Conservation (phyloP, 2,113 vertebrate species). For the Trichechus manatus region DNA sequence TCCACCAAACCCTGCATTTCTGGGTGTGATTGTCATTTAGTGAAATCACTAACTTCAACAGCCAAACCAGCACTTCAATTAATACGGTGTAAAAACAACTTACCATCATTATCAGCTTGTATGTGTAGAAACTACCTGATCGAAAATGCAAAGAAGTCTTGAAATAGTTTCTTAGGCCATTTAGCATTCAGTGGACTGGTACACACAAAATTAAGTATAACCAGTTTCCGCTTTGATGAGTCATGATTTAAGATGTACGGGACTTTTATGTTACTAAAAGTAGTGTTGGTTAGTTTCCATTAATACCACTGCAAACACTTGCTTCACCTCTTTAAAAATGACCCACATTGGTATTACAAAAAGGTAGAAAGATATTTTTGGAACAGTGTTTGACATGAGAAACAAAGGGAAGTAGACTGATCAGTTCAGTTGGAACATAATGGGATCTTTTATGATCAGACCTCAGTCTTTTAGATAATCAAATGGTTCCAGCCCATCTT, state of each 20-base stretch:
- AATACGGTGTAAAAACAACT: constrained; percentile 22
- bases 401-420: constrained; percentile 24
- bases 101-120: constrained; percentile 21
- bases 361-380: constrained; percentile 25
- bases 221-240: constrained; percentile 26
- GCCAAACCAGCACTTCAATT: constrained; percentile 15
- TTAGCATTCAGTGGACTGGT: constrained; percentile 41
- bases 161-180: constrained; percentile 39
- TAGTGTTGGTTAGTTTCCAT: neutral
- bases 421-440: constrained; percentile 36
- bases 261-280: constrained; percentile 49
- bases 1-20: neutral
- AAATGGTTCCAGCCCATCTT: constrained; percentile 36
- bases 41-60: constrained; percentile 48
- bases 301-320: constrained; percentile 23
- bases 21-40: constrained; percentile 15
- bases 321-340: constrained; percentile 36
- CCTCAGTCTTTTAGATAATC: constrained; percentile 1
- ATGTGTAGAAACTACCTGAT: constrained; percentile 56
- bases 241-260: constrained; percentile 34
- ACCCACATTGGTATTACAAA: neutral
- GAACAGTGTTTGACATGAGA: constrained; percentile 16
- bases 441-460: neutral
- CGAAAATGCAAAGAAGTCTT: constrained; percentile 58
- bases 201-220: constrained; percentile 45